Evolutionary conservation across 2,797 vertebrate species (phyloP), one percentile per base, ranked within the genome.

Genomic region (Balearica regulorum): DNA sequence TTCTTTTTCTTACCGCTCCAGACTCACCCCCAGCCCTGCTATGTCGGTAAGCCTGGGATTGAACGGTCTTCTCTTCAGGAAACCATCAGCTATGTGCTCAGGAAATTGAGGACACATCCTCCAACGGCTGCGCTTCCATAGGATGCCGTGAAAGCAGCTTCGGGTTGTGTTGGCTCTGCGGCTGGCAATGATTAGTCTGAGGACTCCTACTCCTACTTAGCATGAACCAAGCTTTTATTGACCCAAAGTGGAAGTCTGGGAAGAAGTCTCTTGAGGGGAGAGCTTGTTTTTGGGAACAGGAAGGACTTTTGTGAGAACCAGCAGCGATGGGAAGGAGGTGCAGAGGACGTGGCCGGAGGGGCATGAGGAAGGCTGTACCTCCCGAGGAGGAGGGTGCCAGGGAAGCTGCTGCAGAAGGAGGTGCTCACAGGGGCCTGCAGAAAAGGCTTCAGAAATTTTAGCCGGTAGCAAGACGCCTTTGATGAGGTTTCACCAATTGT

Each of bases 1-100:
- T 49, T 80, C 29, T 89, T 89, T 70, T 61, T 60, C 17, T 54
- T 76, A 43, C 0, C 1, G 44, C 43, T 72, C 24, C 0, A 0
- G 33, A 57, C 26, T 89, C 17, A 26, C 6, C 6, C 4, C 25
- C 22, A 81, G 25, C 25, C 82, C 35, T 6, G 0, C 79, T 69
- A 0, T 51, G n/a, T 43, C 8, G 11, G 6, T 83, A 62, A 77
- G 1, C 33, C 48, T 39, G 66, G 37, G 31, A 24, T 1, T 51
- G 44, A 83, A 31, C 17, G 31, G 44, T 54, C n/a, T 76, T 4
- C 53, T 61, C 43, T 65, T 46, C 53, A 86, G 70, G 43, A 96
- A 83, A 35, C 54, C 37, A 70, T 53, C 48, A 60, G 35, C 44
- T 66, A 1, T 5, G 11, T 76, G 62, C 81, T 88, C 61, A 49